Conservation (phyloP, 2,797 vertebrate species). For the Borostomias antarcticus region DNA sequence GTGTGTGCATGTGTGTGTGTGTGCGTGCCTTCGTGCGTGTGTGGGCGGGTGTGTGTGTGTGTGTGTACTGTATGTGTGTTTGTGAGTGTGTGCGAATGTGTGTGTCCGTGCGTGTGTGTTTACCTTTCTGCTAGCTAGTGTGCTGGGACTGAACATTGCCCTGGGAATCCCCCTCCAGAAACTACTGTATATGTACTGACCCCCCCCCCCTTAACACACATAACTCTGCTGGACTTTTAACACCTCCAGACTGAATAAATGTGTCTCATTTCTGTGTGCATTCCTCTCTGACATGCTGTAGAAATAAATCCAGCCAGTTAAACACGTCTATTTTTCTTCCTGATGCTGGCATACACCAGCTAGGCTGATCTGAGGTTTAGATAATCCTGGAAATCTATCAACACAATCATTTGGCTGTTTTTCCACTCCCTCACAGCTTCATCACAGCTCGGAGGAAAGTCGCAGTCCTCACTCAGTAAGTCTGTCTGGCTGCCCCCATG, state of each 20-base stretch:
- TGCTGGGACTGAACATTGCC: neutral
- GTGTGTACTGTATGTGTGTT: no score
- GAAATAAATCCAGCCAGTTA: conserved; percentile 6
- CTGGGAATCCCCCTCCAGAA: neutral
- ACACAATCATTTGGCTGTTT: conserved; percentile 10
- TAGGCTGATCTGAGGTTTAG: neutral
- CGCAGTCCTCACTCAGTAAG: conserved; percentile 6
- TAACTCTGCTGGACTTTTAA: neutral
- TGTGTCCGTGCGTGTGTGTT: neutral
- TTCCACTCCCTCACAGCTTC: conserved; percentile 2
- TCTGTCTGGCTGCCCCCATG: neutral
- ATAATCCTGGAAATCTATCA: conserved; percentile 14
- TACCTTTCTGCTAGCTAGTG: neutral
- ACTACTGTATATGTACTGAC: conserved; percentile 15
- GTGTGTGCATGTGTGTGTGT: neutral
- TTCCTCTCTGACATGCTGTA: conserved; percentile 1
- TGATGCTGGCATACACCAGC: conserved; percentile 6
- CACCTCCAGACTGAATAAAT: neutral
- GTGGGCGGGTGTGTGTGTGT: no score
- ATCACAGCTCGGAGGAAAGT: conserved; percentile 11
- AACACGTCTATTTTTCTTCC: conserved; percentile 6
- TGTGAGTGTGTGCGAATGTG: neutral
- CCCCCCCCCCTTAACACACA: conserved; percentile 6
- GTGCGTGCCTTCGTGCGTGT: no score
- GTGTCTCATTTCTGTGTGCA: conserved; percentile 2